Percentiles rank a stretch among this genome's conserved stretches.
phyloP scores from a whole-genome alignment of 2,888 invertebrate species.

The Drosophila mimica region DNA sequence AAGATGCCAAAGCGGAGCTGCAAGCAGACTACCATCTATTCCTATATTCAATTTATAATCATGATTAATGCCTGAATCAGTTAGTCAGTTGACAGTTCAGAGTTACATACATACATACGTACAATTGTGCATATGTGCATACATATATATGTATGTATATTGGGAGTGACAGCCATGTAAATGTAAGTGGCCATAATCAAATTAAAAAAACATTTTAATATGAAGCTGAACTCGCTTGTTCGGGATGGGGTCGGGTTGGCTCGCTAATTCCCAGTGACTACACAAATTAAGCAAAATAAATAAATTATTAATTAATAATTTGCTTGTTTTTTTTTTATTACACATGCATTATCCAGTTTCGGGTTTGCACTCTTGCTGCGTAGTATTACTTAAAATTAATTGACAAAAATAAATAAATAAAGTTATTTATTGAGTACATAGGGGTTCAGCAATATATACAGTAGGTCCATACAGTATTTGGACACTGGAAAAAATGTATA shows the following conservation, averaged over 20 bases:
- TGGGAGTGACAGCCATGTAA: constrained; percentile 32
- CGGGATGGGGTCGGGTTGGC: neutral
- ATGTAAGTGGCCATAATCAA: constrained; percentile 45
- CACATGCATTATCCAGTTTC: neutral
- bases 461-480: too few species aligned
- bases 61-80: constrained; percentile 2
- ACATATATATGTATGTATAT: neutral
- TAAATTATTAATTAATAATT: constrained; percentile 15
- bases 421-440: neutral
- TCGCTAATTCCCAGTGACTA: constrained; percentile 31
- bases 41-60: neutral
- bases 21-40: neutral
- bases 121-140: neutral
- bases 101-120: neutral
- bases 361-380: neutral
- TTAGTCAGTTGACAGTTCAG: constrained; percentile 6
- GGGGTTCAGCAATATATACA: neutral
- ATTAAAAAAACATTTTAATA: constrained; percentile 39
- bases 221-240: neutral
- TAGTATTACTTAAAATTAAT: too few species aligned
- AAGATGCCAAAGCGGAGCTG: neutral
- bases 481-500: too few species aligned
- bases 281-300: constrained; percentile 29
- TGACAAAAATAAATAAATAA: neutral
- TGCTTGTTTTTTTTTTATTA: constrained; percentile 38